phyloP scores from a whole-genome alignment of 2,888 invertebrate species.

The Eupeodes luniger region DNA sequence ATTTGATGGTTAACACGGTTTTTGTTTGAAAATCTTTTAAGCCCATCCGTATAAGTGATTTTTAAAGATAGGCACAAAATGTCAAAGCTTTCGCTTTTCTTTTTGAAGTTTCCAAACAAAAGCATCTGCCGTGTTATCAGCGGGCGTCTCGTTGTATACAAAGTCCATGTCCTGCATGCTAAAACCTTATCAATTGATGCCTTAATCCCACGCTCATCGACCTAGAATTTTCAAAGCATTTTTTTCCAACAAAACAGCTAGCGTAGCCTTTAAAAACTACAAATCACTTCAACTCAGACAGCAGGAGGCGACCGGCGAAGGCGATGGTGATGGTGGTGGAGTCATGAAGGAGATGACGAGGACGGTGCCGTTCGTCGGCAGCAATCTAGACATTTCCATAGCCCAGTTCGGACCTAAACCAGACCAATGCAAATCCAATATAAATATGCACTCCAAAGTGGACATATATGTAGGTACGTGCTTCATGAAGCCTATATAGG shows the following conservation, averaged over 20 bases:
- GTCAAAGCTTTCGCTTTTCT: conserved; percentile 19
- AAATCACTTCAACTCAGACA: conserved; percentile 46
- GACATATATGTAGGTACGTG: background rate
- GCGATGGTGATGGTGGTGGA: background rate
- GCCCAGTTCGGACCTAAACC: background rate
- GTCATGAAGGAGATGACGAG: too few relatives aligned
- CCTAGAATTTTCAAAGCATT: conserved; percentile 41
- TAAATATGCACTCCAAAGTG: too few relatives aligned
- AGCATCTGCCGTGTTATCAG: background rate
- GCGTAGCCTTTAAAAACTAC: background rate
- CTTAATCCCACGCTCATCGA: conserved; percentile 42
- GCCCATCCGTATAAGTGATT: background rate
- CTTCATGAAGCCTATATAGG: conserved; percentile 6
- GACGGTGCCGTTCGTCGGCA: too few relatives aligned
- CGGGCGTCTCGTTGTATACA: too few relatives aligned
- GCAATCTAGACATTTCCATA: conserved; percentile 23
- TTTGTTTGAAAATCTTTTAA: background rate
- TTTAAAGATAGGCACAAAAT: background rate
- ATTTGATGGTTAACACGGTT: conserved; percentile 4
- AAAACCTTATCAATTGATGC: conserved; percentile 50
- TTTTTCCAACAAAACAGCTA: background rate
- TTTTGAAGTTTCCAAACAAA: conserved; percentile 26
- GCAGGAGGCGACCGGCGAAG: background rate
- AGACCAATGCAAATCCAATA: conserved; percentile 3
- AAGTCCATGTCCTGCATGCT: conserved; percentile 12